A percentile compares a stretch with the other conserved stretches of the same genome.
phyloP scores from a whole-genome alignment of 1,140 invertebrate genomes.

The Thereuonema tuberculata region DNA sequence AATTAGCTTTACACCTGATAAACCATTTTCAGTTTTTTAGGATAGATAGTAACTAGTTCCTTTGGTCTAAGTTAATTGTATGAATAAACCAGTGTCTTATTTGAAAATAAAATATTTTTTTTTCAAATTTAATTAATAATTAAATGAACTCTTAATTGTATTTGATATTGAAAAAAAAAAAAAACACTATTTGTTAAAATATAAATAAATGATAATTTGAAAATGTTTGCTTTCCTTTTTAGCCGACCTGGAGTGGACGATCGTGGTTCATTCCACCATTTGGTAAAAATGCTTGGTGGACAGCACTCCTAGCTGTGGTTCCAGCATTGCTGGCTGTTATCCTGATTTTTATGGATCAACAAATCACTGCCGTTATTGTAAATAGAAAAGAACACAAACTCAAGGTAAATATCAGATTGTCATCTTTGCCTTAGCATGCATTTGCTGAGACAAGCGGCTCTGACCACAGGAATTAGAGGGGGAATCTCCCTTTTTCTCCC shows the following conservation, averaged over 20 bases:
- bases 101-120: conserved; percentile 1
- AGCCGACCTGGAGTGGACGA: conserved; percentile 59
- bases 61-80: too few species aligned
- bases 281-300: conserved; percentile 69
- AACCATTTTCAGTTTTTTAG: too few species aligned
- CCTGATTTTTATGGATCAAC: conserved; percentile 99
- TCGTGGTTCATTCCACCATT: conserved; percentile 88
- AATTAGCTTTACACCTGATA: too few species aligned
- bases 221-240: conserved; percentile 10
- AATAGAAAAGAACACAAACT: conserved; percentile 98
- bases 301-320: conserved; percentile 59
- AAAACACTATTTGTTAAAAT: too few species aligned
- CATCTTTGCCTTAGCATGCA: neutral
- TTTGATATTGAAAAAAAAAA: too few species aligned
- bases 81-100: too few species aligned
- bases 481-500: too few species aligned
- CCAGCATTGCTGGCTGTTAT: conserved; percentile 92
- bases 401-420: conserved; percentile 42
- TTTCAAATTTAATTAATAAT: too few species aligned
- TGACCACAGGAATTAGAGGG: too few species aligned
- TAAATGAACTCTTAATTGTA: too few species aligned
- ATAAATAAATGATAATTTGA: too few species aligned
- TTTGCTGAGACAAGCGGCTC: neutral
- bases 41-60: too few species aligned
- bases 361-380: conserved; percentile 96